Base-by-base conservation (phyloP, 2,888 invertebrate species). In the Cancer borealis region DNA sequence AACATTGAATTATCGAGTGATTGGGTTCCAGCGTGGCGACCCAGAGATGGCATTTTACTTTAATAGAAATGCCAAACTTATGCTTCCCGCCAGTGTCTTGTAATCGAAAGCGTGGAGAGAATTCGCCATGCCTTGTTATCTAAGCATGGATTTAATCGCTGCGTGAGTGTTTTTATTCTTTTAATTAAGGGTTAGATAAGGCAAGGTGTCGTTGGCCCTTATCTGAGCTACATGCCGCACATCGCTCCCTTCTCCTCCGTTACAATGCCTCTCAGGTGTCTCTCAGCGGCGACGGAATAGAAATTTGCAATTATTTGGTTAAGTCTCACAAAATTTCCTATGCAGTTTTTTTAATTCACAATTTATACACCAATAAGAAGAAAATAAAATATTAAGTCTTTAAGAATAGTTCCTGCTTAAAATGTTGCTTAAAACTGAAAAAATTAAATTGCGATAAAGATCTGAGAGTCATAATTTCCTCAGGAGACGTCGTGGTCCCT, bases 131-230 rank as follows among this genome's bases (percentile, higher is more conserved):
- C n/a, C 39, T 84, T 84, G 84, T 84, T 84, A 84, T 30, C 84
- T 39, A 84, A 39, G 84, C 84, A 84, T 39, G 73, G 26, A 26
- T 60, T 79, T 79, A 79, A 79, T 79, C 73, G 73, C n/a, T 79
- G 39, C 39, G 39, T 14, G 84, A 14, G 39, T 84, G 84, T 84
- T 39, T 39, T 17, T 84, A 39, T 39, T 84, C 3, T 5, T 30
- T 14, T 84, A 84, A 84, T 84, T 84, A 39, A 84, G 84, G 39
- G 84, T 30, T 84, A 84, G 30, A 39, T 30, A 39, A 84, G 84
- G 84, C 4, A 17, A 84, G 39, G 84, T 84, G 84, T 39, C 84
- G 39, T 39, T 39, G 39, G 30, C 84, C 79, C 84, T 84, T 84
- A 84, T 12, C 84, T 39, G 84, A 30, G 10, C 84, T 84, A 84